Evolutionary conservation across 2,797 vertebrate genomes (phyloP).

Genomic region (Hyperoplus immaculatus): DNA sequence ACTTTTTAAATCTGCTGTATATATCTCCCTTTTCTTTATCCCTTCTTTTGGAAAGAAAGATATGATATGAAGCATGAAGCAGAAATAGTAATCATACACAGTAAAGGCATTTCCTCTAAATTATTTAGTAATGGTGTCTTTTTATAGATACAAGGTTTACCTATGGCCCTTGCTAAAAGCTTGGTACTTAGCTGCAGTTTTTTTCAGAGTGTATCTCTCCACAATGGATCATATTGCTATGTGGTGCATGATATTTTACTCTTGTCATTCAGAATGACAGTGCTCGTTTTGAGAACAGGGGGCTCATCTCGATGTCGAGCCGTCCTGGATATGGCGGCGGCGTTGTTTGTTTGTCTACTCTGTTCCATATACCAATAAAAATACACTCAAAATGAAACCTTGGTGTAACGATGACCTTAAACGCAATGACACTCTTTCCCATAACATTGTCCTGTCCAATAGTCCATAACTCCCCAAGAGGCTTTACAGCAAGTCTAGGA

Average conservation of each 20-base stretch:
- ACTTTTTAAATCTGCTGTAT: conserved; percentile 6
- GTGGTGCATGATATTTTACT: conserved; percentile 49
- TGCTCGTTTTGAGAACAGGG: conserved; percentile 48
- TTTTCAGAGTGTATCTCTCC: conserved; percentile 60
- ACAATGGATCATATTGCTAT: conserved; percentile 69
- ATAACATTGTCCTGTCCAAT: conserved; percentile 85
- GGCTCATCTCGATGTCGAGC: conserved; percentile 59
- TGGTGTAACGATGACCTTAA: conserved; percentile 83
- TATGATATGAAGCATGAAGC: conserved; percentile 59
- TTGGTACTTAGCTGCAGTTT: conserved; percentile 69
- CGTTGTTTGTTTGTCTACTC: conserved; percentile 76
- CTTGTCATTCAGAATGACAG: conserved; percentile 52
- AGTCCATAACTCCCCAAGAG: conserved; percentile 85
- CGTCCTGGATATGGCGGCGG: conserved; percentile 60
- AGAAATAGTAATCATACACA: conserved; percentile 74
- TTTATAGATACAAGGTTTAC: conserved; percentile 77
- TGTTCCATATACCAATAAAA: conserved; percentile 77
- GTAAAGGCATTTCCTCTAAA: conserved; percentile 79
- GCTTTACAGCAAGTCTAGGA: conserved; percentile 84
- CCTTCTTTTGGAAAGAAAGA: conserved; percentile 50
- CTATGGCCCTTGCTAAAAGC: conserved; percentile 80
- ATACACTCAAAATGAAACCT: conserved; percentile 79
- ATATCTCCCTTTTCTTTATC: conserved; percentile 21
- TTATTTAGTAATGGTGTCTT: conserved; percentile 76
- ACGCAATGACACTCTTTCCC: conserved; percentile 84